Base-by-base conservation (phyloP, 2,888 invertebrate species). In the Zaprionus lineosus region DNA sequence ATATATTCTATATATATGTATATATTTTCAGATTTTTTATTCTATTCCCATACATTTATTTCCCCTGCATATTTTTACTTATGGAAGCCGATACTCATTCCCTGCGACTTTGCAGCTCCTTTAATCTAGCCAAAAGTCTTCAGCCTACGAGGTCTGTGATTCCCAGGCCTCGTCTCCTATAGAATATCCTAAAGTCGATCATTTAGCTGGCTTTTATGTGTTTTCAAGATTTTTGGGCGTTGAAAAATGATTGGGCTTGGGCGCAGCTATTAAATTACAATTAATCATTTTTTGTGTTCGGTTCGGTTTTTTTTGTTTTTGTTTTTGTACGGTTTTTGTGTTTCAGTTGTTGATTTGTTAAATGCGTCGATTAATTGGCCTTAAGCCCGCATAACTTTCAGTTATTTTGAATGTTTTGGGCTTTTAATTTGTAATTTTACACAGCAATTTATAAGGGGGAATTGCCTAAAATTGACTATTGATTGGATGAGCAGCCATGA, bases 361-460 rank as follows among this genome's bases (percentile, higher is more conserved):
- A 79, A 79, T 83, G 72, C 64, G 65, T 76, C 74, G 74, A 79
- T 79, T 81, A 83, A 79, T 79, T 79, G 74, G 66, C 65, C 62
- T 39, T 51, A 71, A 59, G 75, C 78, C 78, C 78, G 83, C 78
- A 78, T 78, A 59, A 29, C 37, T 47, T 51, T 62, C 55, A 40
- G 55, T 56, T 51, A 31, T 43, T 15, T 24, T 39, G 2, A 19
- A 18, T 24, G 18, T 53, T 48, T 60, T 61, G 43, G 44, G 69
- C 51, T 39, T 56, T 82, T 73, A 82, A 78, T 78, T 78, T 79
- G 76, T 83, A 78, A 83, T 78, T 75, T 78, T 82, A 83, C 83
- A 75, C 79, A 79, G 64, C 33, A 59, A 83, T 73, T 74, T 77
- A 70, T 39, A 53, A 34, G 11, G 11, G 40, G 51, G 62, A 74